Base-by-base conservation (phyloP, 1,140 invertebrate genomes). In the Pollicipes pollicipes region DNA sequence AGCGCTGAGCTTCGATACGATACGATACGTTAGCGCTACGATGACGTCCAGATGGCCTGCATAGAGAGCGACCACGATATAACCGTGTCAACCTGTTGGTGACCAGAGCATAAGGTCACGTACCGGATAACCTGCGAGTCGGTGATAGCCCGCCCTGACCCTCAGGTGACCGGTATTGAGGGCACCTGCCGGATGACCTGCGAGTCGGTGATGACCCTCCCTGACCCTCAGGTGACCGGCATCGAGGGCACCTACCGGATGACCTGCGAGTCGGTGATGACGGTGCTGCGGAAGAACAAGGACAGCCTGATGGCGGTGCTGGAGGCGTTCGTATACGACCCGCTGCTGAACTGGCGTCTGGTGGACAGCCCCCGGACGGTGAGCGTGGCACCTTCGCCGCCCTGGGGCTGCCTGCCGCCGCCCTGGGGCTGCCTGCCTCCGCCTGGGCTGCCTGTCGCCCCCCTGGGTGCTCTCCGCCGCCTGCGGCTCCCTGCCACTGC, bases 321-420 rank as follows among this genome's bases (percentile, higher is more conserved):
- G 6, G 97, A 99, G 80, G 97, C 97, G 0, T 99, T 99, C 79
- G 95, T 99, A 2, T 98, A 99, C 77, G 97, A 99, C 83, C 97
- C 97, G 0, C 80, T 99, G n/a, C 84, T 99, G 0, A 98, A 98
- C 81, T 99, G 97, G 97, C 84, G 95, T 73, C 83, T 99, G 0
- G 89, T 97, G 81, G 89, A 97, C 78, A 83, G 88, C 81, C 79
- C 85, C 73, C 82, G 84, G 72, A 80, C 85, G 72, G 82, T 86
- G 27, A 27, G 37, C 37, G 28, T 66, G 28, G 8, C n/a, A n/a
- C n/a, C n/a, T n/a, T n/a, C n/a, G n/a, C n/a, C n/a, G n/a, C n/a
- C n/a, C n/a, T n/a, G n/a, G n/a, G n/a, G n/a, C n/a, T n/a, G 1
- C 8, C 63, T 21, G 3, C n/a, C 3, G n/a, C 28, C n/a, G 21